Base-by-base conservation (phyloP, 2,797 vertebrate species). In the Sebastes iracundus region DNA sequence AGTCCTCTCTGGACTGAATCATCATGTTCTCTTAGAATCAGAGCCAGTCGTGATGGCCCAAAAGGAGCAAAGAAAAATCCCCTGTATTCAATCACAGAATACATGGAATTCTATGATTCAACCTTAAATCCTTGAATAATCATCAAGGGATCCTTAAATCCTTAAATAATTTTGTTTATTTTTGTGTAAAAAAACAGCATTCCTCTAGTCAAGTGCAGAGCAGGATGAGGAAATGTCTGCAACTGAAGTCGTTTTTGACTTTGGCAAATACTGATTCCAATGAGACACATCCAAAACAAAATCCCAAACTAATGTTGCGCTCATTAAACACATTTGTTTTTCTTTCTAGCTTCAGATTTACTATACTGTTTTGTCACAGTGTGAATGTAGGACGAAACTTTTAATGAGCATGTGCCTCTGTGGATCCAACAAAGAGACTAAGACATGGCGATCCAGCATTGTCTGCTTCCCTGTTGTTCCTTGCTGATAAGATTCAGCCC, bases 401-500 rank as follows among this genome's bases (percentile, higher is more conserved):
- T 78, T 70, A 72, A 81, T 38, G 64, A 84, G 72, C 64, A 12
- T 75, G 58, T 49, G 77, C 62, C 75, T 78, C 72, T 74, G 82
- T 70, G 69, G 86, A n/a, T 73, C 79, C 84, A 81, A 77, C 73
- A 87, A 87, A 91, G 82, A 86, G 71, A 76, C 69, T 18, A 56
- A 68, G 83, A 89, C 87, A 75, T 25, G 60, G 16, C 6, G 53
- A 61, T 84, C 75, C 77, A 67, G 81, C 65, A 84, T 87, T 74
- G 81, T 88, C 82, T 79, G 72, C 86, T 63, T 82, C 81, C 81
- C 82, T 91, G 89, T 93, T 91, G 89, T 88, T 89, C 77, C 83
- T 84, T 3, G 33, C 92, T 92, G 94, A 94, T 93, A 93, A 91
- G 80, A 93, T 91, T 93, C 87, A 89, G 70, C 86, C 62, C 76